Conservation (phyloP, 2,888 invertebrate species). For the Amphiduros pacificus region DNA sequence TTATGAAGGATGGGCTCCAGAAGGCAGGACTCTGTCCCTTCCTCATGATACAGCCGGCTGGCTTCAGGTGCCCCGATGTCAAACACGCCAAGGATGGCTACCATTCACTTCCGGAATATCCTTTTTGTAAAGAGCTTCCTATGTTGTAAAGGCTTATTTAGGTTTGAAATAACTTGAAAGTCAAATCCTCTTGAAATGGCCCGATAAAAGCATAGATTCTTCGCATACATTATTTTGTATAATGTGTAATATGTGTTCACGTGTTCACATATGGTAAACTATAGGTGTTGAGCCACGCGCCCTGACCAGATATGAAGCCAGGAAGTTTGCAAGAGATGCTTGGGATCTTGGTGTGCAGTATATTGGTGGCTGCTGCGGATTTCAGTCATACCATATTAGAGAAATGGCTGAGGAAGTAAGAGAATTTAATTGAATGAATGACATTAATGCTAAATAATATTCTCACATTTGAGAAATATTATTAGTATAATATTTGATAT, state of each 20-base stretch:
- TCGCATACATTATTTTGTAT: too few relatives aligned
- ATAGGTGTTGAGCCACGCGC: slow-evolving; percentile 21
- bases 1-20: slow-evolving; percentile 22
- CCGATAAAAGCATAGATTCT: too few relatives aligned
- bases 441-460: too few relatives aligned
- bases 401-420: slow-evolving; percentile 25
- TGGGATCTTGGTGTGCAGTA: slow-evolving; percentile 21
- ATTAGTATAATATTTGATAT: too few relatives aligned
- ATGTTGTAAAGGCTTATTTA: too few relatives aligned
- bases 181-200: too few relatives aligned
- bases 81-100: slow-evolving; percentile 15
- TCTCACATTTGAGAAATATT: too few relatives aligned
- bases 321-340: slow-evolving; percentile 20
- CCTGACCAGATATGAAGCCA: slow-evolving; percentile 18
- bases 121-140: slow-evolving; percentile 22
- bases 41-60: slow-evolving; percentile 26
- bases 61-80: slow-evolving; percentile 18
- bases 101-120: slow-evolving; percentile 17
- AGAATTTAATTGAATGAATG: too few relatives aligned
- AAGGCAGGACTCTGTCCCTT: slow-evolving; percentile 13
- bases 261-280: neutral
- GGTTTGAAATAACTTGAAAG: too few relatives aligned
- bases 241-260: too few relatives aligned
- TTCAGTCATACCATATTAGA: slow-evolving; percentile 25
- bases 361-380: slow-evolving; percentile 25